These are phyloP conservation scores for Allobates femoralis DNA, from an alignment of 2,797 vertebrate genomes.

Conservation along the genomic window DNA sequence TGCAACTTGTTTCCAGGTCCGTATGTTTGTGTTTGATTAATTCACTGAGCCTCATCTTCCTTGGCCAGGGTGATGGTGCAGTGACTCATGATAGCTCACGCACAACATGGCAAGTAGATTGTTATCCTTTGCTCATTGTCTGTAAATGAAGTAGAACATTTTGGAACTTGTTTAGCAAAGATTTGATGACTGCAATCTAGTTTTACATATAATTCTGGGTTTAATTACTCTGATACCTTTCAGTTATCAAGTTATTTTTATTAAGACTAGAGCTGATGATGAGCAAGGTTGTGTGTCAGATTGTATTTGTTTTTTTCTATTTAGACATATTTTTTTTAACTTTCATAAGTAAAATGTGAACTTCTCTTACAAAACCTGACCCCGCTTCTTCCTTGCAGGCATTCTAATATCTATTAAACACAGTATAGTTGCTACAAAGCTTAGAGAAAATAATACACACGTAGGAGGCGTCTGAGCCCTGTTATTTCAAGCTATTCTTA, in stretches of 20 bases:
- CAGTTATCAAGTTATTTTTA: neutral
- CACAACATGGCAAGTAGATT: constrained; percentile 14
- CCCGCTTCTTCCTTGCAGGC: neutral
- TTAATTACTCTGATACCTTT: neutral
- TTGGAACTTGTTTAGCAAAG: neutral
- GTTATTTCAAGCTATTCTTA: neutral
- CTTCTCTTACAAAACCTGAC: neutral
- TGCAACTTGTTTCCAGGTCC: neutral
- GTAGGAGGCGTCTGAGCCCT: neutral
- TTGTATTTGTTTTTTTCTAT: neutral
- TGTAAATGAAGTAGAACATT: neutral
- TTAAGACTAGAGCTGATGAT: neutral
- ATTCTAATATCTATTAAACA: neutral
- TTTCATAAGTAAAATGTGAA: neutral
- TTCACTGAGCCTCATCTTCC: constrained; percentile 3
- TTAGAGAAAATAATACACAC: too few relatives aligned
- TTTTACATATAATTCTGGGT: constrained; percentile 3
- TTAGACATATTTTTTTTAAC: neutral
- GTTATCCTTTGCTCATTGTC: neutral
- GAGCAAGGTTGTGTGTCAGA: neutral
- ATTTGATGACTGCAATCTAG: neutral
- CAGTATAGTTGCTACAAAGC: neutral
- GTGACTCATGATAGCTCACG: neutral
- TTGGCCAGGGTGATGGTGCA: neutral
- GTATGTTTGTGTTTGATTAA: constrained; percentile 19